Base-by-base conservation (phyloP, 2,113 vertebrate species). In the Pterophyllum scalare region DNA sequence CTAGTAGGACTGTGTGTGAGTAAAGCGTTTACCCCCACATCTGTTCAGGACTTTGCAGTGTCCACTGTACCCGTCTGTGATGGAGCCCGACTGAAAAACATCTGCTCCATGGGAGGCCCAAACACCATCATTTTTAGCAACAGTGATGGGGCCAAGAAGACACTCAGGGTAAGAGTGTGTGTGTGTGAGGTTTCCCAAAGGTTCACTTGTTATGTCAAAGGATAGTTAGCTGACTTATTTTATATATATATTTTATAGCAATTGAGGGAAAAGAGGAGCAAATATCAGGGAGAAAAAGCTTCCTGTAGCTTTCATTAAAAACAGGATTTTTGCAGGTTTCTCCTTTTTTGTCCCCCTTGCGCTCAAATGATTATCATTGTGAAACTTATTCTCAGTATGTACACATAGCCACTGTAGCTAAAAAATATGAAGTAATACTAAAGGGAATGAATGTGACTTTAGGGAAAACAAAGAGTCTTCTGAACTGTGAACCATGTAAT, bases 61-160 rank as follows among this genome's bases (percentile, higher is more conserved):
- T 98, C 97, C 84, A 97, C 96, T 0, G 96, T 98, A 26, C 97
- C 97, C 0, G 96, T 98, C n/a, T 94, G 93, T 3, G 96, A 96
- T 11, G 93, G 96, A 33, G 94, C 92, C 58, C 95, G 97, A 7
- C 95, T 98, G 90, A 97, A 97, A 38, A 95, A 96, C 88, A 94
- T 98, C 93, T 98, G 97, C 54, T 97, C 97, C 61, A 98, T 98
- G 97, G 97, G 95, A 0, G 97, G 97, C 5, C 96, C 97, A 1
- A 95, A 97, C 59, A 97, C 97, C 0, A 96, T 98, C 57, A 94
- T 97, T 43, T 96, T 97, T 5, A 96, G 96, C 87, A 96, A 95
- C 91, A 96, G 94, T 2, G 96, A 97, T 0, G 95, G 95, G 0
- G 97, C 97, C 75, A 97, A 95, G 86, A 97, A 96, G 81, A 97